Base-by-base conservation (phyloP, 2,113 vertebrate genomes). In the Laticauda laticaudata region DNA sequence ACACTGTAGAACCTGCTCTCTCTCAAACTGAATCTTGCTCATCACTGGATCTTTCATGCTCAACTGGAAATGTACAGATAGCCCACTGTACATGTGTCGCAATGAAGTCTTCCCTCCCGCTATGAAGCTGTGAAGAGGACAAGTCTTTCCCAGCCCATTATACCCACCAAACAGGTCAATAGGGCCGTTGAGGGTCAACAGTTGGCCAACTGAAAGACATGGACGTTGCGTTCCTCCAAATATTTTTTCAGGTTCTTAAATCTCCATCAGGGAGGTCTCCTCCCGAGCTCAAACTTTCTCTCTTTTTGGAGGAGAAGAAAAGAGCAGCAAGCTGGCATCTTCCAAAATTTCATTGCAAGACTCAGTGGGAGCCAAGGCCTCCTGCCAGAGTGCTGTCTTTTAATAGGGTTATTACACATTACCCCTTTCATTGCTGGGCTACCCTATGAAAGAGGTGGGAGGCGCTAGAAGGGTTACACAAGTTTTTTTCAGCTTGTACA, bases 401-500 rank as follows among this genome's bases (percentile, higher is more conserved):
- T 95, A 97, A 97, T 89, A 94, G 94, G 86, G 53, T 91, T 18
- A 18, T 96, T 97, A 96, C 95, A 29, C 94, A 91, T 94, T 24
- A 92, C 93, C 87, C 90, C 88, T 95, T 96, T 95, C 94, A 92
- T 4, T n/a, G 94, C 94, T 90, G 90, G 93, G 93, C 91, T 94
- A 93, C 91, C 93, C 93, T 95, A 87, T 88, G 94, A 97, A 87
- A 93, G 96, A 95, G 93, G 94, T 93, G 96, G 96, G 94, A 87
- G 90, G 87, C 92, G 93, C 15, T 64, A 14, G 64, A 29, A 69
- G 94, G 96, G 93, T 95, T 94, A 95, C 94, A 96, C 26, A 69
- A 95, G 55, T 15, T 90, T 96, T 97, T 97, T 91, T 96, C 96
- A 95, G 95, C 93, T 94, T 96, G 91, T 96, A 95, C 94, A 94